Conservation (phyloP, 2,113 vertebrate species). For the Oreochromis spilurus region DNA sequence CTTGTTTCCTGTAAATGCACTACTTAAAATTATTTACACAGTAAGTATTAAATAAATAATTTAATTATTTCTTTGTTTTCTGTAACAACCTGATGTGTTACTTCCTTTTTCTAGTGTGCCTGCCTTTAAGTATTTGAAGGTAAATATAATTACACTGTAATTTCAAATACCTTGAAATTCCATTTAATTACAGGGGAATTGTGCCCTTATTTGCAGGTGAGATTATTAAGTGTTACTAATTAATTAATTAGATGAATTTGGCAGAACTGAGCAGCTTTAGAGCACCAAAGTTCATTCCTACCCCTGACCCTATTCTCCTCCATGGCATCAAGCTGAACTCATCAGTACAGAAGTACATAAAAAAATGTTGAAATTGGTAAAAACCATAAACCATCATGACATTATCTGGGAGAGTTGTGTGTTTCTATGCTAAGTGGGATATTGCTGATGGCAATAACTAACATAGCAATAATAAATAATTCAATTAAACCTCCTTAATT, state of each 20-base stretch:
- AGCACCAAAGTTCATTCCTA: not conserved
- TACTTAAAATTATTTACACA: not conserved
- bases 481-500: not conserved
- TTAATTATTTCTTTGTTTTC: not conserved
- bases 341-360: not conserved
- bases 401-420: not conserved
- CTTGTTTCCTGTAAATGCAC: not conserved
- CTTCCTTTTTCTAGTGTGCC: not conserved
- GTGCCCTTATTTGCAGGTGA: not conserved
- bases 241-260: not conserved
- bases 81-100: not conserved
- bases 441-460: not conserved
- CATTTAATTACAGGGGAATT: not conserved
- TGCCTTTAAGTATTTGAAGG: not conserved
- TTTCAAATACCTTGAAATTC: not conserved
- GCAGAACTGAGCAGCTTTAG: not conserved
- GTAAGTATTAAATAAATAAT: not conserved
- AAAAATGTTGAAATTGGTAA: not conserved
- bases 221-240: not conserved
- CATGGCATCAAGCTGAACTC: not conserved
- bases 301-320: not conserved
- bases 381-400: not conserved
- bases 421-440: not conserved
- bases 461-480: not conserved
- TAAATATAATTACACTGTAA: not conserved